phyloP scores from a whole-genome alignment of 2,797 vertebrate species.

The Hephaestus fuliginosus region DNA sequence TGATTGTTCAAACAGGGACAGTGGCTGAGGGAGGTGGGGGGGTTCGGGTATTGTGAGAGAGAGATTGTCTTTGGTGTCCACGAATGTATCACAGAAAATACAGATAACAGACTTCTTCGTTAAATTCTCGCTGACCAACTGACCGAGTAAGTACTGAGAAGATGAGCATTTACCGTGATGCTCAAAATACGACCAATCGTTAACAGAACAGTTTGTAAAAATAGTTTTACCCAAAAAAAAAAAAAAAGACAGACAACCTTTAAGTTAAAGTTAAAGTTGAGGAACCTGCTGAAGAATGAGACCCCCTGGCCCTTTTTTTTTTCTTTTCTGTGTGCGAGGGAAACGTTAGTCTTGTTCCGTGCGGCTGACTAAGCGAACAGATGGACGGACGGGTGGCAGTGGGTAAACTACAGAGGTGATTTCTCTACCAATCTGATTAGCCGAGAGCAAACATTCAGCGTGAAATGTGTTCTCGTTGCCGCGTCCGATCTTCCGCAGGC shows the following conservation, averaged over 20 bases:
- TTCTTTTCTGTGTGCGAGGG: not conserved
- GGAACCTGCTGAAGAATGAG: slow-evolving; percentile 21
- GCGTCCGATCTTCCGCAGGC: slow-evolving; percentile 26
- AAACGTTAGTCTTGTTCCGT: not conserved
- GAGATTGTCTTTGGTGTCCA: slow-evolving; percentile 69
- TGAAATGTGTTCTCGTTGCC: slow-evolving; percentile 32
- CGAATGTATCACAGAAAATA: slow-evolving; percentile 24
- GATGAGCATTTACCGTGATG: not conserved
- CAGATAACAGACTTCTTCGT: slow-evolving; percentile 1
- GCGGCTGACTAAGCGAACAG: slow-evolving; percentile 30
- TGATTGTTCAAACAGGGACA: slow-evolving; percentile 20
- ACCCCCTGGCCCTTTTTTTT: slow-evolving; percentile 1
- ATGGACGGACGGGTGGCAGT: slow-evolving; percentile 54
- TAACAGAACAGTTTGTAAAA: slow-evolving; percentile 14
- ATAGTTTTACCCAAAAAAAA: slow-evolving; percentile 13
- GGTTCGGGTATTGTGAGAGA: slow-evolving; percentile 9
- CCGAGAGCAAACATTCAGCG: slow-evolving; percentile 44
- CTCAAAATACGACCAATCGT: not conserved
- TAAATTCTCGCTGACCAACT: not conserved
- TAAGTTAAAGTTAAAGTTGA: slow-evolving; percentile 4
- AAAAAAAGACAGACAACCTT: slow-evolving; percentile 1
- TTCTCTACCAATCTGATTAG: slow-evolving; percentile 20
- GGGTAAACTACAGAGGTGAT: slow-evolving; percentile 31
- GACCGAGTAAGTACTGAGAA: not conserved
- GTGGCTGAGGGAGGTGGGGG: not conserved